Conservation (phyloP, 2,888 invertebrate species). For the Heliconius cydno region DNA sequence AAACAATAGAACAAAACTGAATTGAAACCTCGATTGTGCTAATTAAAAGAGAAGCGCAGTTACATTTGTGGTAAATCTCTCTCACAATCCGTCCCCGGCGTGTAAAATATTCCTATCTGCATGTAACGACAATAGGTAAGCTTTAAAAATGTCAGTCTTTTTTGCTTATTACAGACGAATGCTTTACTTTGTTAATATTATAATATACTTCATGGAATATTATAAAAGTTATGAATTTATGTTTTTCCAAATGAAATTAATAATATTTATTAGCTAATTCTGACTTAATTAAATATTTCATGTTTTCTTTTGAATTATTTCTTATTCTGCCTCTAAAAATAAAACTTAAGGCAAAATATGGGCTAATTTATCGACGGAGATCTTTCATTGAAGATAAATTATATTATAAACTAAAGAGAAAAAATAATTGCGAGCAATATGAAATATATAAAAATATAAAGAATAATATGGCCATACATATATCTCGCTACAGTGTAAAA, state of each 20-base stretch:
- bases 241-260: too few relatives aligned
- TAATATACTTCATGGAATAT: neutral
- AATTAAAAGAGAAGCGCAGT: slow-evolving; percentile 28
- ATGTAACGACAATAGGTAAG: slow-evolving; percentile 1
- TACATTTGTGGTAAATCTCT: slow-evolving; percentile 25
- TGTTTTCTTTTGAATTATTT: too few relatives aligned
- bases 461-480: neutral
- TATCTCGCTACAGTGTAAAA: neutral
- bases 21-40: slow-evolving; percentile 27
- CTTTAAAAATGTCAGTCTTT: slow-evolving; percentile 13
- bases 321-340: too few relatives aligned
- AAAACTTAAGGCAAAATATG: too few relatives aligned
- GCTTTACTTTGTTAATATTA: slow-evolving; percentile 1
- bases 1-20: slow-evolving; percentile 34
- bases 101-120: slow-evolving; percentile 19
- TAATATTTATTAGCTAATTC: too few relatives aligned
- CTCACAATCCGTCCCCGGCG: slow-evolving; percentile 14
- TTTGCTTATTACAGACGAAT: neutral
- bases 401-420: too few relatives aligned
- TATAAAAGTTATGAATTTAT: neutral
- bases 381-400: neutral
- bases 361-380: too few relatives aligned
- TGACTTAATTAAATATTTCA: too few relatives aligned
- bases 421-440: too few relatives aligned
- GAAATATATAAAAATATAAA: too few relatives aligned